Evolutionary conservation across 2,113 vertebrate genomes (phyloP), one percentile per base, ranked within the genome.

Genomic region (Serilophus lunatus): DNA sequence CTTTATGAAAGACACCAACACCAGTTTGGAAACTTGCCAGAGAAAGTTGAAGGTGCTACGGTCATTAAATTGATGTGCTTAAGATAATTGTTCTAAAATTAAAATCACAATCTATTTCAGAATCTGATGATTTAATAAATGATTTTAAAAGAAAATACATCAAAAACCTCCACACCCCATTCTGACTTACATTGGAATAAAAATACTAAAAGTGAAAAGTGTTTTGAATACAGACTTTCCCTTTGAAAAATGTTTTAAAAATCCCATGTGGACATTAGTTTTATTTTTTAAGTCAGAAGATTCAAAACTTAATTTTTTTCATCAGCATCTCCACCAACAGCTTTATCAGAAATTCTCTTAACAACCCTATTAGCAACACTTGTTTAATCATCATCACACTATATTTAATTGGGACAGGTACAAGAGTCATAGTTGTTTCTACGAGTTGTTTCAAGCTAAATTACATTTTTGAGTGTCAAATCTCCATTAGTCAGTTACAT

Each of bases 371-470:
- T 74, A 85, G 31, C 49, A 60, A 53, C 40, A 61, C 29, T 17
- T 16, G 65, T 35, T 38, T 35, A 92, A 74, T 82, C 57, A 87
- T 82, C 68, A 83, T 60, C 53, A 79, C 7, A 0, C n/a, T 70
- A 7, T 28, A 84, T 83, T 94, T 95, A 96, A 95, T 26, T 87
- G 78, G 66, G 74, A 76, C 24, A 86, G 70, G 65, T 74, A 85
- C 53, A 91, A 91, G 63, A 78, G 49, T 57, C 81, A 87, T 60
- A 76, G 70, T 16, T 79, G 45, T 57, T 91, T 87, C 78, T 1
- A 1, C 22, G 42, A 72, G 87, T n/a, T 66, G n/a, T 51, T 92
- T 87, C 74, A 85, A 91, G 45, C 36, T 92, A 82, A 95, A 89
- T 85, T 82, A 87, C 26, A 38, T 57, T 91, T 92, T 80, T 93